Conservation (phyloP, 2,797 vertebrate species). For the Euphonia xanthogaster region DNA sequence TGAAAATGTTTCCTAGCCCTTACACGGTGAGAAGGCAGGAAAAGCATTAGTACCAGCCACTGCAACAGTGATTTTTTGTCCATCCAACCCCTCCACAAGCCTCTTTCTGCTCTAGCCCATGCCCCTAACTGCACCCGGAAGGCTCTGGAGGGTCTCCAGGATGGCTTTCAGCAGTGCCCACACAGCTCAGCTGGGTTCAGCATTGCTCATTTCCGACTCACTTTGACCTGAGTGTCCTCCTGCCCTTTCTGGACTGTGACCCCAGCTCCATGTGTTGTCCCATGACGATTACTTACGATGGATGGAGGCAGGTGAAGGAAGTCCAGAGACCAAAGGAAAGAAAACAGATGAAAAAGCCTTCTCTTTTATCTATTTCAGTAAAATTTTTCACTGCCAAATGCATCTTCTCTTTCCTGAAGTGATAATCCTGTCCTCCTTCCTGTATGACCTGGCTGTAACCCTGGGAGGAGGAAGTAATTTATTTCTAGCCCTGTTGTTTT, state of each 20-base stretch:
- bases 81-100: neutral
- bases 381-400: slow-evolving; percentile 61
- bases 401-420: slow-evolving; percentile 70
- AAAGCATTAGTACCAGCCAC: neutral
- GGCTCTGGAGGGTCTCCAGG: neutral
- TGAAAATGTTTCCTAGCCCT: neutral
- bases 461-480: slow-evolving; percentile 70
- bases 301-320: slow-evolving; percentile 55
- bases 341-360: slow-evolving; percentile 14
- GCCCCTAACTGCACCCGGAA: neutral
- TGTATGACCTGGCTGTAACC: slow-evolving; percentile 66
- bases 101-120: neutral
- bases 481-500: slow-evolving; percentile 7
- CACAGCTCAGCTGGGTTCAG: neutral
- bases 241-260: neutral
- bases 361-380: slow-evolving; percentile 72
- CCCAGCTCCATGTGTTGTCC: neutral
- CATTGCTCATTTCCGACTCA: neutral
- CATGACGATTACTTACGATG: neutral
- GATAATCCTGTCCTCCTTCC: slow-evolving; percentile 64
- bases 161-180: neutral
- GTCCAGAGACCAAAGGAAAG: slow-evolving; percentile 11
- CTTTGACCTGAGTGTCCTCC: neutral
- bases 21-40: neutral
- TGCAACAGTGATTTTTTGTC: rapidly evolving